Conservation (phyloP, 2,888 invertebrate species). For the Glaucopsyche alexis region DNA sequence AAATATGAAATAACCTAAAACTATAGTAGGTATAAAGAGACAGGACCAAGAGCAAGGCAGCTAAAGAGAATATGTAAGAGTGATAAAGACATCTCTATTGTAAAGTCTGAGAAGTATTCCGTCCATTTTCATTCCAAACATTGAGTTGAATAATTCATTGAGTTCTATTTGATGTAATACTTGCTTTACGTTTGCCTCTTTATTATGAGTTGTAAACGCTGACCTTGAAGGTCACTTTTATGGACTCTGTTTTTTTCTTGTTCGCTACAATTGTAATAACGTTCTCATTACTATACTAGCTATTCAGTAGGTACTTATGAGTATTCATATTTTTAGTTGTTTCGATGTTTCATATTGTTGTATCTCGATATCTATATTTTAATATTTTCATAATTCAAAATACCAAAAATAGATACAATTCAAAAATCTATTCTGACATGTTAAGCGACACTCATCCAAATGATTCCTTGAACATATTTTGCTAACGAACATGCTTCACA, state of each 20-base stretch:
- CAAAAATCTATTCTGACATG: no score
- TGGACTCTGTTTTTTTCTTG: not conserved
- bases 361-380: no score
- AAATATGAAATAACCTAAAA: no score
- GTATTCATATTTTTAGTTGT: not conserved
- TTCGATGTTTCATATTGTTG: no score
- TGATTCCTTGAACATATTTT: no score
- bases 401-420: no score
- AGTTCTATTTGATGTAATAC: slow-evolving; percentile 48
- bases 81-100: slow-evolving; percentile 9
- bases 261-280: not conserved
- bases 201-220: slow-evolving; percentile 27
- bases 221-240: slow-evolving; percentile 28
- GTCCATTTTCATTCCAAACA: slow-evolving; percentile 51
- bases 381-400: no score
- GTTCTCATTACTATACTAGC: not conserved
- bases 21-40: no score
- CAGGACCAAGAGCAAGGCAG: no score
- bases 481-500: no score
- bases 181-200: slow-evolving; percentile 39
- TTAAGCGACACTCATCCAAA: no score
- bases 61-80: not conserved
- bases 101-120: slow-evolving; percentile 45
- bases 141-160: slow-evolving; percentile 56
- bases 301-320: not conserved